Base-by-base conservation (phyloP, 2,888 invertebrate species). In the Acronicta alni region DNA sequence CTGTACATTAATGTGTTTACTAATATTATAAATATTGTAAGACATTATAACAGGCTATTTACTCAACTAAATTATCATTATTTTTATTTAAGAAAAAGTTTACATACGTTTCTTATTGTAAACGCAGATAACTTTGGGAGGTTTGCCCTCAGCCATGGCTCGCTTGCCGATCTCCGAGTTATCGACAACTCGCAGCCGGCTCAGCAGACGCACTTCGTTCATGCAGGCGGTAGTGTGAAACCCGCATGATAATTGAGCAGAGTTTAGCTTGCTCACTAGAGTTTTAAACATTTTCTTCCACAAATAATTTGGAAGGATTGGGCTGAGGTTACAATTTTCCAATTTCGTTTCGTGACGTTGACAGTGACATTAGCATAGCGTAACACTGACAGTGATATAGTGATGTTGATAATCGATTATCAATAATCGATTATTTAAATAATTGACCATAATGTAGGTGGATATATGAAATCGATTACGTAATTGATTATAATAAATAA, bases 111-210 rank as follows among this genome's bases (percentile, higher is more conserved):
- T 95, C 92, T 97, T 98, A 89, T 98, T 99, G 84, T 99, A 99
- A 57, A 99, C 96, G 85, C 99, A 98, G 82, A 99, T 99, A 81
- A 97, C 96, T 88, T 96, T 97, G 0, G 99, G 98, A 12, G 99
- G 98, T 89, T 97, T 98, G 45, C 99, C 99, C 85, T 98, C 98
- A 2, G 97, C 96, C 97, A 98, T 98, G 1, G 99, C 99, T 85
- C 97, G 96, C 87, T 98, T 98, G 35, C 99, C 99, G 62, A 99
- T 96, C 74, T 97, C 97, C 55, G 99, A 99, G 90, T 99, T 99
- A 89, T 99, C 99, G 3, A 99, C 99, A 7, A 99, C 98, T 80
- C 98, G 95, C 15, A 99, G 92, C 47, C 98, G 95, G 1, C 97
- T 95, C 72, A 98, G 81, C 84, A 97, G 96, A 39, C 96, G 95